These are phyloP conservation scores for Antheraea assamensis DNA, from an alignment of 2,888 invertebrate species.

Conservation along the genomic window DNA sequence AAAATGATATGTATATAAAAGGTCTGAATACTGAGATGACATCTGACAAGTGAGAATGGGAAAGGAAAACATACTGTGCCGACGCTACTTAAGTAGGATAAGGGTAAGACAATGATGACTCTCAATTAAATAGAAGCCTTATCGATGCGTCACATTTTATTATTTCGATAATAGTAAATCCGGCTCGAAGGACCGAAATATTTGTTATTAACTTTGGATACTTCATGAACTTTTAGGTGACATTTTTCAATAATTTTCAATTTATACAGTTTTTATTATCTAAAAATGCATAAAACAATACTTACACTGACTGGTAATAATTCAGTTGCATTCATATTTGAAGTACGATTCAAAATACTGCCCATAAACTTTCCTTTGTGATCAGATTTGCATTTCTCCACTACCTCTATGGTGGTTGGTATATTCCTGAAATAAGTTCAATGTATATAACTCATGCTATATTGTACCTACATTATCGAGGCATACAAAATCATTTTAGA, in stretches of 20 bases:
- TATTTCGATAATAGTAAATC: too few relatives aligned
- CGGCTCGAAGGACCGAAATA: too few relatives aligned
- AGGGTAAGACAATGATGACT: too few relatives aligned
- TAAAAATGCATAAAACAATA: neutral
- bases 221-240: neutral
- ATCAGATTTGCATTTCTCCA: slow-evolving; percentile 52
- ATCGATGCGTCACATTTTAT: too few relatives aligned
- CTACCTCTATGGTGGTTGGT: slow-evolving; percentile 30
- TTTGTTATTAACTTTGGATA: neutral
- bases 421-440: slow-evolving; percentile 43
- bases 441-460: neutral
- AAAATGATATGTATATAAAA: too few relatives aligned
- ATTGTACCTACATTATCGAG: neutral
- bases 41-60: too few relatives aligned
- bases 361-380: slow-evolving; percentile 59
- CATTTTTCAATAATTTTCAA: neutral
- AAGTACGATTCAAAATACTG: slow-evolving; percentile 28
- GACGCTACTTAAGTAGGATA: too few relatives aligned
- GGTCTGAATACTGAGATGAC: too few relatives aligned
- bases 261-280: neutral
- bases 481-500: neutral
- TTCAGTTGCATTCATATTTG: neutral
- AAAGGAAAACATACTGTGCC: too few relatives aligned
- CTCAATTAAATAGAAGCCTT: too few relatives aligned
- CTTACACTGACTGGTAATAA: neutral